Evolutionary conservation across 2,888 invertebrate genomes (phyloP).

Genomic region (Clepsis dumicolana): DNA sequence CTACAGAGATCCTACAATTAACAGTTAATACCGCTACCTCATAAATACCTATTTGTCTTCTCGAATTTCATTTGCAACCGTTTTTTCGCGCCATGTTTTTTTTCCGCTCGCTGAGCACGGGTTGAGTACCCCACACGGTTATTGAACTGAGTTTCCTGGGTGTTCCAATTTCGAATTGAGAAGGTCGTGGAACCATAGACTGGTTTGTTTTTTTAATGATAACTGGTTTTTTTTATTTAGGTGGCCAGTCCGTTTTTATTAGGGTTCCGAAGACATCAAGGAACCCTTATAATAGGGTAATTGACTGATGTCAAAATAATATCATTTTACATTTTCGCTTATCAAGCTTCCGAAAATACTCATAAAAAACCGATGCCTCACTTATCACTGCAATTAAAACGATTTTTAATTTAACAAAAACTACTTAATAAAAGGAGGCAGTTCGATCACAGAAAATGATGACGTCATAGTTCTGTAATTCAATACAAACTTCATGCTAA

Average conservation of each 20-base stretch:
- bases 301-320: too few species aligned
- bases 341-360: too few species aligned
- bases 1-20: constrained; percentile 34
- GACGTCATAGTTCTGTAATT: too few species aligned
- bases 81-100: constrained; percentile 53
- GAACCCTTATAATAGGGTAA: too few species aligned
- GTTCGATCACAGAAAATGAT: too few species aligned
- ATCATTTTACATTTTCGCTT: too few species aligned
- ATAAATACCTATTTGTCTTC: constrained; percentile 45
- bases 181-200: constrained; percentile 47
- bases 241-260: constrained; percentile 3
- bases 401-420: too few species aligned
- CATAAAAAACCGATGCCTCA: too few species aligned
- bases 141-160: constrained; percentile 49
- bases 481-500: too few species aligned
- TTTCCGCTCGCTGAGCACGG: constrained; percentile 57
- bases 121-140: constrained; percentile 51
- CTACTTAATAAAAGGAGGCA: too few species aligned
- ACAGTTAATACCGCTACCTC: constrained; percentile 39
- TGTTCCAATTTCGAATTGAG: constrained; percentile 48
- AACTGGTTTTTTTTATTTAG: constrained; percentile 17
- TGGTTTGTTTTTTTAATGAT: constrained; percentile 17
- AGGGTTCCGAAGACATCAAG: too few species aligned
- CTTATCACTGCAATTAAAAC: too few species aligned
- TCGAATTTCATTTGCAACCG: constrained; percentile 54